A percentile compares a stretch with the other conserved stretches of the same genome.
phyloP scores from a whole-genome alignment of 2,888 invertebrate species.

The Sarcophaga caerulescens region DNA sequence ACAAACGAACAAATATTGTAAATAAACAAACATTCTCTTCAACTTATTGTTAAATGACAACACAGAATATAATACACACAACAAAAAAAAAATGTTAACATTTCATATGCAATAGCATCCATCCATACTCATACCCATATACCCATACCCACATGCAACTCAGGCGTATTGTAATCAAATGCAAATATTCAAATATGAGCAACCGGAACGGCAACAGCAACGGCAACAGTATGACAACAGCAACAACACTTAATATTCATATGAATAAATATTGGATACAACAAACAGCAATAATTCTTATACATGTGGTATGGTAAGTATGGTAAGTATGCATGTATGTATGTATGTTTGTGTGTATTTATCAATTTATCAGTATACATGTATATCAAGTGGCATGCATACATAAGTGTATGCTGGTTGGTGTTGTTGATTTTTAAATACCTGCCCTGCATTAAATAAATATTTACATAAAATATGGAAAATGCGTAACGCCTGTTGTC shows the following conservation, averaged over 20 bases:
- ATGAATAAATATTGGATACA: neutral
- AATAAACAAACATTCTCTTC: neutral
- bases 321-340: neutral
- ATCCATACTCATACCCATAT: neutral
- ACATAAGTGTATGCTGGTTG: constrained; percentile 32
- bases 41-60: neutral
- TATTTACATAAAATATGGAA: constrained; percentile 76
- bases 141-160: neutral
- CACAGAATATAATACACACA: neutral
- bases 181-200: neutral
- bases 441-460: constrained; percentile 73
- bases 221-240: neutral
- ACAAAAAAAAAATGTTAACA: no score
- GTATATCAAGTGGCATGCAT: neutral
- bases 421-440: constrained; percentile 53
- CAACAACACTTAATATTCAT: neutral
- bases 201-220: neutral
- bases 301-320: neutral
- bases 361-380: neutral
- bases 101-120: neutral
- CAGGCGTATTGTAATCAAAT: neutral
- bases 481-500: constrained; percentile 79
- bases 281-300: neutral
- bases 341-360: neutral
- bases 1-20: neutral